Percentiles rank a stretch among this genome's conserved stretches.
Conservation (phyloP, 2,113 vertebrate species). For the Burhinus oedicnemus region DNA sequence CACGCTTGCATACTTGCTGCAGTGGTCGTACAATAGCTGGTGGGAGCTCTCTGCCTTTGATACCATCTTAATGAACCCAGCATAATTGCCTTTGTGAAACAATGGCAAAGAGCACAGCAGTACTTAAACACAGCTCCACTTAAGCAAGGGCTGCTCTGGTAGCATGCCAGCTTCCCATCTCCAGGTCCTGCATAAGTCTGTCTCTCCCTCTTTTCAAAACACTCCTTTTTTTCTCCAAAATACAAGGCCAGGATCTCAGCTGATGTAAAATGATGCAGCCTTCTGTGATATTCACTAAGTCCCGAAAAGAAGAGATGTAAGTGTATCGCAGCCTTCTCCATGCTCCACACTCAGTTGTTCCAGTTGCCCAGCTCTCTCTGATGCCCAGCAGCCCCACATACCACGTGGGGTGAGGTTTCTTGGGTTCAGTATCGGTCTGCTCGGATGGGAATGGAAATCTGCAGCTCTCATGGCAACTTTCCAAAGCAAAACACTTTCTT, state of each 20-base stretch:
- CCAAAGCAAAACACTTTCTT: constrained; percentile 14
- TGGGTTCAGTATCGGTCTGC: not conserved
- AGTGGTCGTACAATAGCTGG: not conserved
- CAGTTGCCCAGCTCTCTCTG: not conserved
- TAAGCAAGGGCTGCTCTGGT: not conserved
- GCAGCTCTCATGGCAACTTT: not conserved
- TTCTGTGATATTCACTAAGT: not conserved
- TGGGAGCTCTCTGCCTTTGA: not conserved
- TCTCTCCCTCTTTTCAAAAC: not conserved
- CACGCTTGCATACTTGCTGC: not conserved
- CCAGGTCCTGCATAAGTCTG: not conserved
- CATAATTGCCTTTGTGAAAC: constrained; percentile 1
- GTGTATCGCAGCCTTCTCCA: not conserved
- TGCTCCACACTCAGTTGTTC: not conserved
- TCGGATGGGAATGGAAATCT: not conserved
- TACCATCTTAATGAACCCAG: not conserved
- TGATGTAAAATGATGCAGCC: not conserved
- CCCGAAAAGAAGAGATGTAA: not conserved
- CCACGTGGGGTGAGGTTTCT: not conserved
- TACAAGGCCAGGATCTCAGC: not conserved
- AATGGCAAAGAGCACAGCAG: not conserved
- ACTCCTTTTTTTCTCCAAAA: not conserved
- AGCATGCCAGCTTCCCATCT: not conserved
- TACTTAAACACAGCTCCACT: not conserved
- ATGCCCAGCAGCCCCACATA: not conserved